Evolutionary conservation across 2,113 vertebrate species (phyloP), one percentile per base, ranked within the genome.

Genomic region (Gasterosteus nipponicus): DNA sequence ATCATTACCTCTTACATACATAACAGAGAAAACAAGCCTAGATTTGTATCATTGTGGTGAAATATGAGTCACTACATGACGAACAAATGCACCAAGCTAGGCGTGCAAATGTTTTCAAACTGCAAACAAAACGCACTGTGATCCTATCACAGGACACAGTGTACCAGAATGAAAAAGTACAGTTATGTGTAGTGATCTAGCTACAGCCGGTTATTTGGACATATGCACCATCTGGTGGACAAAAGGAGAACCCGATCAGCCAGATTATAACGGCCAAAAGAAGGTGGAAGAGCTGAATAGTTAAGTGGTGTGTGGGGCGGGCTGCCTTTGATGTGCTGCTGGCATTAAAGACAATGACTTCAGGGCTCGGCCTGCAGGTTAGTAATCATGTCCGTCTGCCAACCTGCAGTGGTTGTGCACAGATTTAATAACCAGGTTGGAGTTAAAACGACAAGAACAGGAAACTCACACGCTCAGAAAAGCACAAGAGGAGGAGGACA

Each of bases 141-240:
- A 86, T 83, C 87, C 69, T 79, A 69, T 82, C 77, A 62, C 65
- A 86, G 92, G 70, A 93, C 90, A 90, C 81, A 29, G 71, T 86
- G 89, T 91, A 89, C 91, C 80, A 79, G 65, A 65, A 69, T 57
- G 79, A 69, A 73, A 76, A 77, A 87, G 77, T 78, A 71, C 63
- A 72, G 80, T 75, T 82, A 83, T 68, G 86, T 69, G 80, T 79
- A 77, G 80, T 69, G 81, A 59, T 65, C 0, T 10, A 38, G 61
- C 75, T 47, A 31, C 31, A 19, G 60, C 1, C 6, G 11, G 42
- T 85, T 80, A 33, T 66, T 18, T 80, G 81, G 83, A 79, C 78
- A 73, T 56, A 85, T 42, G 80, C 88, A 39, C 91, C 92, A 83
- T 68, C 92, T 92, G 73, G 69, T 92, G 92, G 91, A 73, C 71